Evolutionary conservation across 2,888 invertebrate genomes (phyloP), one percentile per base, ranked within the genome.

Genomic region (Megamerina dolium): DNA sequence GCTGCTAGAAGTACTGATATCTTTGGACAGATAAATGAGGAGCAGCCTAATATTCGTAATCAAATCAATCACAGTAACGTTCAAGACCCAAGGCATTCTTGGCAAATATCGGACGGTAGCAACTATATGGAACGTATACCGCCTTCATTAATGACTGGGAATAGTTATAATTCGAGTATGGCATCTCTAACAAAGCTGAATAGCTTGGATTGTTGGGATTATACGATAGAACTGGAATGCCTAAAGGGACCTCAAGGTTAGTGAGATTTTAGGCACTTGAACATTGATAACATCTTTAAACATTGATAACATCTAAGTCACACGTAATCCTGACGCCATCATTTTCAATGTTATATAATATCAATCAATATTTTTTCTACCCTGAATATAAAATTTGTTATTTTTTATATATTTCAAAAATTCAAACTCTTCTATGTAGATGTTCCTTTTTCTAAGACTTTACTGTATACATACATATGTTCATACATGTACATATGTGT

Each of bases 201-300:
- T 63, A 85, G 86, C 39, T 71, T 87, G 69, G 87, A 87, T 67
- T 81, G 81, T 60, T 88, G 87, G 87, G 87, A 87, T 76, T 88
- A 87, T 67, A 83, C 85, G 36, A 84, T 87, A 58, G 87, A 87
- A 68, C 73, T 87, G 72, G 87, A 87, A 67, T 87, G 85, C 68
- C 75, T 87, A 57, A 79, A 83, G 67, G 85, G 83, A 59, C 81
- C 81, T 52, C 80, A 85, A 84, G 85, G 85, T 85, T 70, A 54
- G 54, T 48, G 23, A 32, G 27, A 37, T 17, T 12, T 20, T 5
- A n/a, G n/a, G n/a, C n/a, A n/a, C n/a, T n/a, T n/a, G n/a, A n/a
- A n/a, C n/a, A n/a, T n/a, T n/a, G n/a, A n/a, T n/a, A n/a, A n/a
- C n/a, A n/a, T n/a, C n/a, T n/a, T n/a, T n/a, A n/a, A n/a, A n/a